These are phyloP conservation scores for Zaprionus camerounensis DNA, from an alignment of 1,140 invertebrate genomes.

Conservation along the genomic window DNA sequence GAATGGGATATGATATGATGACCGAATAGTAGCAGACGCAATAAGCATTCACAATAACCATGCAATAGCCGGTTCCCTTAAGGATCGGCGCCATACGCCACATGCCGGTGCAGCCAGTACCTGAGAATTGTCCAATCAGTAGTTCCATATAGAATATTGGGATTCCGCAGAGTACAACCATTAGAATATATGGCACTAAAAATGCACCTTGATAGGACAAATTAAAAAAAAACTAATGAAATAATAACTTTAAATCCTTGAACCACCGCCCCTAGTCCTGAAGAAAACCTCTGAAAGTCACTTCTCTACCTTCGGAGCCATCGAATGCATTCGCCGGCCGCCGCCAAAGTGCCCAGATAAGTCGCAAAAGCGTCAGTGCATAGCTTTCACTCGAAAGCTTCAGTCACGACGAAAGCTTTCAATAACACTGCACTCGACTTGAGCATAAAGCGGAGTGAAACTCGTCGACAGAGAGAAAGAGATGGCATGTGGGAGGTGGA, in stretches of 20 bases:
- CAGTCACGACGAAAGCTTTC: slow-evolving; percentile 31
- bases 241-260: too few species aligned
- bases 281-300: slow-evolving; percentile 89
- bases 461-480: slow-evolving; percentile 15
- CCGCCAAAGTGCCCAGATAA: slow-evolving; percentile 30
- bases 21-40: slow-evolving; percentile 97
- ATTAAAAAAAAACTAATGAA: slow-evolving; percentile 1
- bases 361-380: not conserved
- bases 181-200: slow-evolving; percentile 90
- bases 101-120: slow-evolving; percentile 92
- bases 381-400: slow-evolving; percentile 76
- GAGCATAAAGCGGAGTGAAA: slow-evolving; percentile 16
- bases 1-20: slow-evolving; percentile 95
- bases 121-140: slow-evolving; percentile 93
- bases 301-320: slow-evolving; percentile 95
- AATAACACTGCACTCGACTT: slow-evolving; percentile 34
- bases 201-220: slow-evolving; percentile 87
- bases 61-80: slow-evolving; percentile 94
- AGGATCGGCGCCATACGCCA: slow-evolving; percentile 91
- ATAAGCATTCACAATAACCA: slow-evolving; percentile 94
- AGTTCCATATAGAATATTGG: slow-evolving; percentile 96
- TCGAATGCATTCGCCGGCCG: slow-evolving; percentile 86
- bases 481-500: not conserved
- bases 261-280: slow-evolving; percentile 42
- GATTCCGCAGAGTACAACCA: slow-evolving; percentile 92